A percentile compares a stretch with the other conserved stretches of the same genome.
phyloP scores from a whole-genome alignment of 2,888 invertebrate genomes.

The Latheticus oryzae region DNA sequence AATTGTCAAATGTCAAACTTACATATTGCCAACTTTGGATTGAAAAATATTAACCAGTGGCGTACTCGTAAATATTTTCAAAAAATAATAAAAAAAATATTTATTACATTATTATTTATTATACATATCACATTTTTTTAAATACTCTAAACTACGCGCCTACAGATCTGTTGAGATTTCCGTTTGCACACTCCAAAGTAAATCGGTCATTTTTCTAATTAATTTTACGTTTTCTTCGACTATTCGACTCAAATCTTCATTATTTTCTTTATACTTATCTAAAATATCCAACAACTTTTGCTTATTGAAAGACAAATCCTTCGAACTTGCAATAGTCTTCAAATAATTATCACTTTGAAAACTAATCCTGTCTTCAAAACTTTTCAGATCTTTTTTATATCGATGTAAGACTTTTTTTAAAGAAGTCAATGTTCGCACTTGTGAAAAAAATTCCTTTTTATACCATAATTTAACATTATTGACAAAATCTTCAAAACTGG shows the following conservation, averaged over 20 bases:
- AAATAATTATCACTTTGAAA: conserved; percentile 1
- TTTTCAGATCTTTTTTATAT: conserved; percentile 5
- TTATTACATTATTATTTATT: too few species aligned
- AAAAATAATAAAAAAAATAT: neutral
- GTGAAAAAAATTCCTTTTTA: conserved; percentile 4
- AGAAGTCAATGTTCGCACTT: neutral
- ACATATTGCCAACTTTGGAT: neutral
- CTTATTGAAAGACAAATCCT: neutral
- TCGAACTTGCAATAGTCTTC: neutral
- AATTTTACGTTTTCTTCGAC: conserved; percentile 16
- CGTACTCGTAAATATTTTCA: neutral
- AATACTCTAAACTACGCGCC: too few species aligned
- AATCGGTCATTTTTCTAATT: neutral
- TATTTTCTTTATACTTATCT: conserved; percentile 7
- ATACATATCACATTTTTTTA: too few species aligned
- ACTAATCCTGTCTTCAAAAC: conserved; percentile 3
- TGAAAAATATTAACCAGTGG: neutral
- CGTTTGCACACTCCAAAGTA: neutral
- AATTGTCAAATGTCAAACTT: too few species aligned
- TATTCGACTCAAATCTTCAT: neutral
- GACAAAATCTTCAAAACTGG: conserved; percentile 11
- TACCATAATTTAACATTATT: conserved; percentile 8
- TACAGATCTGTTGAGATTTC: neutral
- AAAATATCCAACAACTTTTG: conserved; percentile 5
- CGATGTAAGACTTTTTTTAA: conserved; percentile 7